Base-by-base conservation (phyloP, 2,888 invertebrate genomes). In the Cheilosia scutellata region DNA sequence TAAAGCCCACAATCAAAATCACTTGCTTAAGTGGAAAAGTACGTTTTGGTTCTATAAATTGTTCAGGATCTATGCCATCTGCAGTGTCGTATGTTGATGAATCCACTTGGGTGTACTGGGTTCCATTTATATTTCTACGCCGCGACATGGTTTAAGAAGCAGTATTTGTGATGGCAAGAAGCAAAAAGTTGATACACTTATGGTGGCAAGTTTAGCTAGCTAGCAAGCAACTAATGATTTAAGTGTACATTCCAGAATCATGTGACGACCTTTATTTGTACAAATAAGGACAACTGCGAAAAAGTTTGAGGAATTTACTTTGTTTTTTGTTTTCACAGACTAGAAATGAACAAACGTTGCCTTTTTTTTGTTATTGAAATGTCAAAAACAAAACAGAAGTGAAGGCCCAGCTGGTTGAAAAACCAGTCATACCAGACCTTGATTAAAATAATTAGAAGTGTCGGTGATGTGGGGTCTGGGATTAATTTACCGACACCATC, bases 21-120 rank as follows among this genome's bases (percentile, higher is more conserved):
- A 98, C 96, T 0, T 97, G 96, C 92, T 96, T 96, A 95, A 96
- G 97, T 57, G 98, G 98, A 89, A 98, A 94, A 91, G 95, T 95
- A 44, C 95, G 94, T 1, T 95, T 94, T 77, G 95, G 95, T 60
- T 92, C 91, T 82, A 94, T 93, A 90, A 96, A 96, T 91, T 96
- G 96, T 68, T 88, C 88, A 31, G 80, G 29, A 20, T 60, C 53
- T 33, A 76, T 49, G 4, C 84, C 84, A 76, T 84, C 84, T 2
- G 75, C 75, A 0, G 75, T 79, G n/a, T 84, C 84, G 6, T 80
- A 70, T 0, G 58, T 65, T 1, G 70, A 31, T 2, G 75, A 29
- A 42, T 79, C 70, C 33, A 71, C 25, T 16, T 27, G 29, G 9
- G 27, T 53, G 5, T 84, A 84, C 9, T 60, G 60, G 0, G 29